Base-by-base conservation (phyloP, 2,113 vertebrate genomes). In the Thermophis baileyi region DNA sequence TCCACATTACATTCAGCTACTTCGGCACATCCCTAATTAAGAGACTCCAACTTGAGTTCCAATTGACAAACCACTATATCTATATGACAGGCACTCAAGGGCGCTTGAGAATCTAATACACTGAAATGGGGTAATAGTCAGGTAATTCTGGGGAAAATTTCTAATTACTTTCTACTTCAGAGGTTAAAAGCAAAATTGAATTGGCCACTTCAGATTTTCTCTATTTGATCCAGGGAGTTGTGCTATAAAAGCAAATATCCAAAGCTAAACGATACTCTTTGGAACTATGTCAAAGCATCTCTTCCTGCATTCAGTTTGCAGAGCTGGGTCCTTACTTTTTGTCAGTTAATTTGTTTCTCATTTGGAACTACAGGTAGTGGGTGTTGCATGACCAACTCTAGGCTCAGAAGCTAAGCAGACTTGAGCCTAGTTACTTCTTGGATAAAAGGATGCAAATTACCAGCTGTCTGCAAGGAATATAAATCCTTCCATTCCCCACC, bases 11-110 rank as follows among this genome's bases (percentile, higher is more conserved):
- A 94, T n/a, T 81, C 94, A 47, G 97, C 85, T 91, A 92, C 97
- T 96, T 91, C 22, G 93, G 96, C 95, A 96, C 94, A 96, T 93
- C 96, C 93, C 96, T 95, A 85, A 94, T 95, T 95, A 97, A 96
- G 94, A 95, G 74, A 93, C 35, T 3, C 49, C 93, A 93, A 93
- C 95, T 93, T 40, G 92, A 96, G 94, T 40, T 96, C 95, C 94
- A 8, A 95, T 93, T 95, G 97, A 94, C 95, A 94, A 94, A 95
- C 94, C 96, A 92, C 95, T 94, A 90, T 91, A 91, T 93, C 60
- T 93, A 95, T 93, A 35, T 5, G 94, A 51, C 12, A 16, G 0
- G 2, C 92, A 88, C 96, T 96, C 95, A 91, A 97, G 96, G 95
- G 95, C 0, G 88, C 96, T 93, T 14, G 88, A 94, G 96, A 96